These are phyloP conservation scores for Morinoia aosen DNA, from an alignment of 2,888 invertebrate species.

Conservation along the genomic window DNA sequence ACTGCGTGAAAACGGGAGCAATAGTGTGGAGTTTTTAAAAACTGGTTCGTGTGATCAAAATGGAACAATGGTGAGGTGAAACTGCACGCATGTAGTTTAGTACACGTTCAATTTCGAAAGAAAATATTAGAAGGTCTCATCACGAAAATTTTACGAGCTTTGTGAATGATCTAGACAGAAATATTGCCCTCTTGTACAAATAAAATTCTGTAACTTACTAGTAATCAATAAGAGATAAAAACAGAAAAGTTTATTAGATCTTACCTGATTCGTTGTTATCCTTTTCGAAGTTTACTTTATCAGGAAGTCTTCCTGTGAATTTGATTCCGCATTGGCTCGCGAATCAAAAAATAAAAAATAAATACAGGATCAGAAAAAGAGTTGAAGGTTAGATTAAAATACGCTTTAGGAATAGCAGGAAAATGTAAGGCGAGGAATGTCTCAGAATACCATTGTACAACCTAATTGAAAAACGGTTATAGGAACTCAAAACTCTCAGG, in stretches of 20 bases:
- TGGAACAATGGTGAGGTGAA: too few relatives aligned
- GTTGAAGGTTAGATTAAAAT: neutral
- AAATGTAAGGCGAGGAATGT: conserved; percentile 25
- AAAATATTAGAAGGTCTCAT: too few relatives aligned
- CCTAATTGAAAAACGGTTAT: neutral
- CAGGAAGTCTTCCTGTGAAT: conserved; percentile 18
- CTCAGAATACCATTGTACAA: conserved; percentile 30
- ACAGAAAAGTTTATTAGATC: neutral
- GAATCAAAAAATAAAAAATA: neutral
- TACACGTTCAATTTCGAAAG: too few relatives aligned
- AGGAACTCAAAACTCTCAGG: neutral
- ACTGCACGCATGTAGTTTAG: too few relatives aligned
- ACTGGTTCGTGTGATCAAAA: too few relatives aligned
- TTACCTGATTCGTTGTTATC: neutral
- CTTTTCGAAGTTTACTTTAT: neutral
- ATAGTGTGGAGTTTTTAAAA: too few relatives aligned
- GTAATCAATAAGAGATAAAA: neutral
- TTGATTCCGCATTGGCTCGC: conserved; percentile 29
- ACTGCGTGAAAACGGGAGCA: too few relatives aligned
- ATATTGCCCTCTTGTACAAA: neutral
- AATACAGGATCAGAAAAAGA: neutral
- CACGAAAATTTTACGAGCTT: too few relatives aligned
- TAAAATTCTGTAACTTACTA: neutral
- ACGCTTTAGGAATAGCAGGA: neutral
- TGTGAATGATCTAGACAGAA: too few relatives aligned